Conservation (phyloP, 2,113 vertebrate genomes). For the Paratilapia polleni region DNA sequence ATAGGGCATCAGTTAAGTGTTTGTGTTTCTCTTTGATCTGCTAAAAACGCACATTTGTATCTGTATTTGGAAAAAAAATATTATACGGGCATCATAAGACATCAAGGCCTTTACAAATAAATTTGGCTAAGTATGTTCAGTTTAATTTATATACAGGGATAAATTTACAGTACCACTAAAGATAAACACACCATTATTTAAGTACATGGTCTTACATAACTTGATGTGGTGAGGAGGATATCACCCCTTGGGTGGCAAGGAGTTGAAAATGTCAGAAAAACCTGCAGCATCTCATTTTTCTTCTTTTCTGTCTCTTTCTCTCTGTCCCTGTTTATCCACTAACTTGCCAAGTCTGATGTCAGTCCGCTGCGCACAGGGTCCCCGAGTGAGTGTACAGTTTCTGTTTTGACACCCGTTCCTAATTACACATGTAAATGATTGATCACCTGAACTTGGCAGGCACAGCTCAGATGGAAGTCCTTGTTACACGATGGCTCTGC, state of each 20-base stretch:
- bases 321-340: conserved; percentile 63
- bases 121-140: not conserved
- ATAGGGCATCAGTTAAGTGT: conserved; percentile 19
- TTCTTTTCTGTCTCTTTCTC: conserved; percentile 43
- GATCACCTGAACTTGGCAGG: conserved; percentile 77
- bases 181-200: conserved; percentile 7
- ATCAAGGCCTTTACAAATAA: conserved; percentile 10
- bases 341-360: conserved; percentile 80
- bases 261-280: conserved; percentile 45
- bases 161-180: not conserved
- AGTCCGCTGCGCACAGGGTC: conserved; percentile 63
- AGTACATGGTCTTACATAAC: conserved; percentile 32
- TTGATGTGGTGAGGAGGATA: conserved; percentile 29
- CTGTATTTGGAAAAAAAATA: not conserved
- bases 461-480: conserved; percentile 66
- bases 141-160: conserved; percentile 5
- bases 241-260: conserved; percentile 57
- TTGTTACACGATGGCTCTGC: conserved; percentile 55
- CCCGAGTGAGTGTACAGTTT: conserved; percentile 76
- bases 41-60: not conserved
- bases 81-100: not conserved
- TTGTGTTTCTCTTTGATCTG: conserved; percentile 22
- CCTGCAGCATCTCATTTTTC: conserved; percentile 50
- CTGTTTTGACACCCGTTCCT: conserved; percentile 84
- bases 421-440: conserved; percentile 86